phyloP scores from a whole-genome alignment of 2,888 invertebrate genomes.

The Pristionchus exspectatus region DNA sequence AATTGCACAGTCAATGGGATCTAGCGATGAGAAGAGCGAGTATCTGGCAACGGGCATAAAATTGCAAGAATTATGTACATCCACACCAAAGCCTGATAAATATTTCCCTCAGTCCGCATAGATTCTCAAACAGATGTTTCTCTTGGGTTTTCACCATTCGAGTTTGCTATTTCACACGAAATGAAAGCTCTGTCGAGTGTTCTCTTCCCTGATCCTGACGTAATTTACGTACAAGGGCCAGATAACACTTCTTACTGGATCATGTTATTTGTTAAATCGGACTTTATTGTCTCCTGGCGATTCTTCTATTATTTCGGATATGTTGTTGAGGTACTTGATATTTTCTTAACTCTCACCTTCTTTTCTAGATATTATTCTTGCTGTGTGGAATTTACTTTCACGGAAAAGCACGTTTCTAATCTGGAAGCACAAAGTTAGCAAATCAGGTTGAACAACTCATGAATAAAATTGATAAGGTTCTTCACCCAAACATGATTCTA shows the following conservation, averaged over 20 bases:
- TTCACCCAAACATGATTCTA: background rate
- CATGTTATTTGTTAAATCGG: background rate
- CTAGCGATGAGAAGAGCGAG: constrained; percentile 21
- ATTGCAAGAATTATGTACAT: background rate
- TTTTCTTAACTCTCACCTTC: background rate
- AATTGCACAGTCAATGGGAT: constrained; percentile 37
- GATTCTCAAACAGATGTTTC: background rate
- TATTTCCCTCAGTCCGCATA: background rate
- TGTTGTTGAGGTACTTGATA: background rate
- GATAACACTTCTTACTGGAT: background rate
- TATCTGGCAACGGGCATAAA: background rate
- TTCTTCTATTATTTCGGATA: background rate
- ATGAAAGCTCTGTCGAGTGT: background rate
- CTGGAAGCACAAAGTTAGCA: background rate
- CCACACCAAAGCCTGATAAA: background rate
- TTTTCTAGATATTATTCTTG: background rate
- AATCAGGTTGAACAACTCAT: background rate
- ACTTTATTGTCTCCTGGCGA: background rate
- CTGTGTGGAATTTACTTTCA: background rate
- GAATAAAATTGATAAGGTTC: background rate
- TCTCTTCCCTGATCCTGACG: background rate
- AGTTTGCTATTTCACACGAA: background rate
- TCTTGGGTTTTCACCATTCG: background rate
- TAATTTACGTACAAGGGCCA: background rate
- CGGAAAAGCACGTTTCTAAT: background rate